A percentile compares a stretch with the other conserved stretches of the same genome.
Conservation (phyloP, 2,113 vertebrate genomes). For the Montifringilla adamsi region DNA sequence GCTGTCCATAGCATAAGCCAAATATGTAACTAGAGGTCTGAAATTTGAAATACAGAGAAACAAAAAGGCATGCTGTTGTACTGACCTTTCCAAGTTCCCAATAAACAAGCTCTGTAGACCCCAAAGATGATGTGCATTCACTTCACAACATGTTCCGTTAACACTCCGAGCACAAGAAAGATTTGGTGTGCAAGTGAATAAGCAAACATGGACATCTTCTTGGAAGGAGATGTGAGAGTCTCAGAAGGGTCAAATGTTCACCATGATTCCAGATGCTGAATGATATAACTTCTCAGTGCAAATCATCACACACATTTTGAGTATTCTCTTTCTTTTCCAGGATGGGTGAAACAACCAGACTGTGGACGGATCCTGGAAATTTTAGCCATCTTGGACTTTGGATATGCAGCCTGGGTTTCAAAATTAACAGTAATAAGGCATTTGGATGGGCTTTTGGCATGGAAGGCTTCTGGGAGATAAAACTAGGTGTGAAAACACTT, state of each 20-base stretch:
- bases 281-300: neutral
- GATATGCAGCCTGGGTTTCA: neutral
- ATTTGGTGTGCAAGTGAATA: fast-evolving
- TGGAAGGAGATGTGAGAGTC: neutral
- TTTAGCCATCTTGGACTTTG: fast-evolving
- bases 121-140: neutral
- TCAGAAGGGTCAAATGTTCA: neutral
- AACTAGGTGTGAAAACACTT: neutral
- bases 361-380: neutral
- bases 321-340: neutral
- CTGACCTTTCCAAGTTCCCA: neutral
- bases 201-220: neutral
- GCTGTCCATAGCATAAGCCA: neutral
- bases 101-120: neutral
- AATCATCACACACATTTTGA: neutral
- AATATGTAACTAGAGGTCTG: neutral
- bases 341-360: neutral
- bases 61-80: neutral
- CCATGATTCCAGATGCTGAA: neutral
- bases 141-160: neutral
- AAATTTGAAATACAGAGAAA: neutral
- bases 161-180: neutral
- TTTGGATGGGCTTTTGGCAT: neutral
- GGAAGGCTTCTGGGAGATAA: neutral
- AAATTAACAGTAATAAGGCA: neutral